Percentiles rank a stretch among this genome's conserved stretches.
Evolutionary conservation across 2,888 invertebrate species (phyloP).

Genomic region (Pegoplata infirma): DNA sequence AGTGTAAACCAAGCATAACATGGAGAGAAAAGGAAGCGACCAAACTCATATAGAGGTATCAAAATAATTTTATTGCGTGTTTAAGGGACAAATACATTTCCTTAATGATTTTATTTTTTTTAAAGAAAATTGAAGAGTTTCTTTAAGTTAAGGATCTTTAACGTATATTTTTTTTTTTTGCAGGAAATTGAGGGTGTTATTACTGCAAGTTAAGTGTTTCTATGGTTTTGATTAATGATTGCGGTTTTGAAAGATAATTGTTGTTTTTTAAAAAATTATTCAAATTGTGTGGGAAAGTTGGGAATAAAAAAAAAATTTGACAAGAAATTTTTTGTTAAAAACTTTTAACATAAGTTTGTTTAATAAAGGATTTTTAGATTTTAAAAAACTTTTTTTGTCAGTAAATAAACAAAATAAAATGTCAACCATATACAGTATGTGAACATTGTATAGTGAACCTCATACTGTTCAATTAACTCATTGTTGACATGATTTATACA

Average conservation of each 20-base stretch:
- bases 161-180: neutral
- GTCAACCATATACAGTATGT: no score
- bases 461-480: no score
- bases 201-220: neutral
- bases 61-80: neutral
- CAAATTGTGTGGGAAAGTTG: conserved; percentile 36
- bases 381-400: no score
- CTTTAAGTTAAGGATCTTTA: conserved; percentile 11
- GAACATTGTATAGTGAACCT: no score
- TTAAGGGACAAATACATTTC: neutral
- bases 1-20: conserved; percentile 39
- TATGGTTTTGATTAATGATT: conserved; percentile 44
- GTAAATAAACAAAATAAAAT: no score
- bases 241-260: conserved; percentile 27
- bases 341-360: no score
- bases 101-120: neutral
- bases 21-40: neutral
- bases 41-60: neutral
- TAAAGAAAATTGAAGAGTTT: neutral
- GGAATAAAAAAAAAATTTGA: neutral
- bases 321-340: no score
- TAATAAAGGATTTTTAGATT: no score
- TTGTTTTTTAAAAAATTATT: neutral
- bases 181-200: conserved; percentile 30
- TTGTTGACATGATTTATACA: no score